These are phyloP conservation scores for Myanophis thanlyinensis DNA, from an alignment of 2,113 vertebrate species.

Conservation along the genomic window DNA sequence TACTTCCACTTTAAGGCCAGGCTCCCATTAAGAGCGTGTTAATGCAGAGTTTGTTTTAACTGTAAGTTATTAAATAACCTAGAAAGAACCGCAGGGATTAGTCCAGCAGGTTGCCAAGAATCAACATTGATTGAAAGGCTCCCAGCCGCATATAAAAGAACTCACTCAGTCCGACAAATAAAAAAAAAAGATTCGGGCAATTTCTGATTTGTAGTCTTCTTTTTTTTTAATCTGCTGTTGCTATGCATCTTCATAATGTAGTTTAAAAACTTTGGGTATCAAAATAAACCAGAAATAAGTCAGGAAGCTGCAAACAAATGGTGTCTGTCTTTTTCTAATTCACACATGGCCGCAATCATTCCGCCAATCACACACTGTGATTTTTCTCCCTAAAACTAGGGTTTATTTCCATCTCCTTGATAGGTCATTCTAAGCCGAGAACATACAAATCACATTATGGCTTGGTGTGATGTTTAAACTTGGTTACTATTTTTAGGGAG, in stretches of 20 bases:
- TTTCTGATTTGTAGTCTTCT: background rate
- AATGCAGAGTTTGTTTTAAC: background rate
- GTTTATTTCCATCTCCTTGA: background rate
- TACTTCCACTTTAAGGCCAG: background rate
- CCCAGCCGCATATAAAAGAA: background rate
- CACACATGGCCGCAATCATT: background rate
- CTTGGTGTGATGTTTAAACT: background rate
- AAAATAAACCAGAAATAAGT: background rate
- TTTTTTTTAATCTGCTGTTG: background rate
- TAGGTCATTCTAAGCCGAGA: background rate
- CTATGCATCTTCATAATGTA: background rate
- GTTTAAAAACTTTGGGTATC: background rate
- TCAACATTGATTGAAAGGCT: background rate
- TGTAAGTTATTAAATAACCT: background rate
- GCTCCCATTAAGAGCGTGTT: background rate
- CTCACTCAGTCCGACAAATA: background rate
- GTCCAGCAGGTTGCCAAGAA: background rate
- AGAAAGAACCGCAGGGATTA: background rate
- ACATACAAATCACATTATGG: background rate
- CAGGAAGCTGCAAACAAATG: background rate
- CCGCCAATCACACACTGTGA: background rate
- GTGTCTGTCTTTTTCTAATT: background rate
- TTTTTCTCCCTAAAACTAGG: background rate
- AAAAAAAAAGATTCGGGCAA: background rate
- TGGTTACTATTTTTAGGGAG: background rate